Conservation (phyloP, 2,888 invertebrate species). For the Pandemis cinnamomeana region DNA sequence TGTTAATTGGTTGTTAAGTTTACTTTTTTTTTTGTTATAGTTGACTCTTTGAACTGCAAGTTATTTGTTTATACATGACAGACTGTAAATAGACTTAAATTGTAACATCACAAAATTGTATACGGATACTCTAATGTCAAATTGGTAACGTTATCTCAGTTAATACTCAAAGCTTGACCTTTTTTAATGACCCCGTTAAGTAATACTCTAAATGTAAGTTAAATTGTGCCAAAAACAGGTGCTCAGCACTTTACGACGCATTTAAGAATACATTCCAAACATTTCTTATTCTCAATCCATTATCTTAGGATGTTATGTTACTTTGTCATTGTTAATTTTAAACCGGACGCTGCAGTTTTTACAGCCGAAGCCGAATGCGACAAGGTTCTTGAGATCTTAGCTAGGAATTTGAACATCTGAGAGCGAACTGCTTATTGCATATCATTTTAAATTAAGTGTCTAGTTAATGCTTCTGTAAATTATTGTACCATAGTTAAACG, state of each 20-base stretch:
- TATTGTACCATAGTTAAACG: constrained; percentile 79
- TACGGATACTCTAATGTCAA: constrained; percentile 56
- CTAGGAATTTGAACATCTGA: constrained; percentile 52
- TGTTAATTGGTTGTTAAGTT: constrained; percentile 57
- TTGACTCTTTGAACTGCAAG: constrained; percentile 41
- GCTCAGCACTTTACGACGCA: constrained; percentile 42
- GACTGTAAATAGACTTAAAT: constrained; percentile 44
- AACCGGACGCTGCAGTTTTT: constrained; percentile 11
- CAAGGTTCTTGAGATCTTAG: constrained; percentile 45
- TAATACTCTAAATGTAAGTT: constrained; percentile 35
- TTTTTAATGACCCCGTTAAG: constrained; percentile 29
- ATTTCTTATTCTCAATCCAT: constrained; percentile 22
- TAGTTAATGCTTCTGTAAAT: constrained; percentile 79
- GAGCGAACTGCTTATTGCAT: constrained; percentile 77
- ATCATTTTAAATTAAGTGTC: constrained; percentile 71
- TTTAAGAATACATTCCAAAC: constrained; percentile 39
- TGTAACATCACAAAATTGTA: constrained; percentile 58
- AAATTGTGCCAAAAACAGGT: constrained; percentile 45
- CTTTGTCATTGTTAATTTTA: constrained; percentile 27
- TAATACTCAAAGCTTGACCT: constrained; percentile 38
- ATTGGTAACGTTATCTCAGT: constrained; percentile 15
- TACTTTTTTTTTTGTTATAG: constrained; percentile 55
- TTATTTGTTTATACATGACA: constrained; percentile 30
- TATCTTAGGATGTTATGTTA: constrained; percentile 20
- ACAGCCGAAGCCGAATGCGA: constrained; percentile 19